phyloP scores from a whole-genome alignment of 1,140 invertebrate species.

The Scylla paramamosain region DNA sequence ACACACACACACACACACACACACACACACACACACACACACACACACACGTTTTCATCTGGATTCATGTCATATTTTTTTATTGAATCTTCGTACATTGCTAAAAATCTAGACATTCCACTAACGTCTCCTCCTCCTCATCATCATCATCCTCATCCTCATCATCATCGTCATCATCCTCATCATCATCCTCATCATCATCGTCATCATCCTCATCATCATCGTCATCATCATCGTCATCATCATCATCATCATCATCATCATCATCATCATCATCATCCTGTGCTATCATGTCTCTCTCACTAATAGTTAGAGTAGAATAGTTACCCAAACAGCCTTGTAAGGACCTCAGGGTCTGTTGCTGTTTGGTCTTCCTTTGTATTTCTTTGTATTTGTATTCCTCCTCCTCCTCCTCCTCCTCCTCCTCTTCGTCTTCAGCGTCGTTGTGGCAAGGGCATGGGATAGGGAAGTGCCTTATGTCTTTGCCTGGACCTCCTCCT shows the following conservation, averaged over 20 bases:
- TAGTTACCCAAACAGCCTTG: too few species aligned
- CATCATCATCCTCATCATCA: not conserved
- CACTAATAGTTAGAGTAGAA: too few species aligned
- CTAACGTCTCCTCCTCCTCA: too few species aligned
- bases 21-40: conserved; percentile 24
- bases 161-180: not conserved
- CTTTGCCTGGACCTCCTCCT: not conserved
- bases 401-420: not conserved
- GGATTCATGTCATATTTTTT: not conserved
- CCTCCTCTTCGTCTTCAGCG: not conserved
- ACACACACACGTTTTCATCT: not conserved
- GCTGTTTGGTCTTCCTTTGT: too few species aligned
- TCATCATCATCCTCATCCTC: not conserved
- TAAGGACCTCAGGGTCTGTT: too few species aligned
- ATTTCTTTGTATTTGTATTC: too few species aligned
- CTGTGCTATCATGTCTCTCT: too few species aligned
- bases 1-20: not conserved
- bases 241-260: not conserved
- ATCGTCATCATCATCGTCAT: too few species aligned
- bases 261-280: not conserved
- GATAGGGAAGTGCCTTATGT: not conserved
- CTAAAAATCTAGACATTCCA: too few species aligned
- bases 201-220: not conserved
- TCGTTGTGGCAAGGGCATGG: too few species aligned
- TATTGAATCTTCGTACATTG: too few species aligned